Base-by-base conservation (phyloP, 1,140 invertebrate species). In the Chelonus insularis region DNA sequence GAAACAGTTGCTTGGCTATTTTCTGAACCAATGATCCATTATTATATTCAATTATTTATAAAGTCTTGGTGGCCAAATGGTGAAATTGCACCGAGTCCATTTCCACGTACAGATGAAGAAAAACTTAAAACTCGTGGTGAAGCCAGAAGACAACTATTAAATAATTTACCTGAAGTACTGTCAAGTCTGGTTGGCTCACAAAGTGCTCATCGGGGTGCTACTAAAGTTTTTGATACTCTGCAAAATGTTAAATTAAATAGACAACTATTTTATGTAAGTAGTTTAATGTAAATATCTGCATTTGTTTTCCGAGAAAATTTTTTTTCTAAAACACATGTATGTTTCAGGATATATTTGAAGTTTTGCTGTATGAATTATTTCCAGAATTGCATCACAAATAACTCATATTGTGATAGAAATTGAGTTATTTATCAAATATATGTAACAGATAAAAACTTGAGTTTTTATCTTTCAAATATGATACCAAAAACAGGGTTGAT, bases 21-120 rank as follows among this genome's bases (percentile, higher is more conserved):
- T 72, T 94, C 92, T 18, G 94, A 96, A 73, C 87, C 91, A 51
- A 95, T 95, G 91, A 76, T 96, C 58, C 88, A 95, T 69, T 94
- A 92, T 75, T 96, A 96, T 74, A 88, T 92, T 36, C 88, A 91
- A 62, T 82, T 90, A 12, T 86, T 95, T 61, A 86, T 89, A 39
- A 94, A 94, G 74, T 91, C 91, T 1, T 92, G 93, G 85, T 96
- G 94, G 93, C 91, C 92, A 2, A 88, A 91, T 55, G 92, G 92
- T 7, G 84, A 88, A 18, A 76, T 92, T 1, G 85, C 86, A 1
- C 82, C 84, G 2, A 82, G 83, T 20, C 82, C 64, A 1, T 16
- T 51, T 2, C 4, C 54, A 39, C 67, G 88, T 60, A 88, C 86
- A 9, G 84, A 89, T 23, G 85, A 90, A 65, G 87, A 93, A 69